phyloP scores from a whole-genome alignment of 2,888 invertebrate genomes.

The Polia nebulosa region DNA sequence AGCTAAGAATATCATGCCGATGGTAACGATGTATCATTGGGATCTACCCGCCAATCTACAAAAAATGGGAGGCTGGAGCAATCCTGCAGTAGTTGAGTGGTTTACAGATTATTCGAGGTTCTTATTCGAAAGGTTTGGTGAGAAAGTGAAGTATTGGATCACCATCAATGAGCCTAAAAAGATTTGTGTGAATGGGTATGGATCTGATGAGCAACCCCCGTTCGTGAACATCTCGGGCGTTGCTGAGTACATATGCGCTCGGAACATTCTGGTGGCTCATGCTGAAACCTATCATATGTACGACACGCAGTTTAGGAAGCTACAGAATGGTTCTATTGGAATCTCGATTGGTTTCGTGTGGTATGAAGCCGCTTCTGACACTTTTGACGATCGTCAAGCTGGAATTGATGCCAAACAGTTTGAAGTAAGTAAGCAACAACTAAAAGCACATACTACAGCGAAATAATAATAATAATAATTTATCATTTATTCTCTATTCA shows the following conservation, averaged over 20 bases:
- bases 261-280: constrained; percentile 91
- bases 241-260: constrained; percentile 90
- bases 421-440: constrained; percentile 81
- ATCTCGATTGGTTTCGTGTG: constrained; percentile 83
- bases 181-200: constrained; percentile 82
- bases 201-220: constrained; percentile 77
- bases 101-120: constrained; percentile 91
- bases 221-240: constrained; percentile 80
- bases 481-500: too few species aligned
- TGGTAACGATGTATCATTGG: constrained; percentile 92
- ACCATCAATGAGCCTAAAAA: constrained; percentile 91
- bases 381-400: constrained; percentile 86
- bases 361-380: constrained; percentile 87
- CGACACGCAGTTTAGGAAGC: constrained; percentile 71
- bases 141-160: constrained; percentile 89
- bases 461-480: too few species aligned
- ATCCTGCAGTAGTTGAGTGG: constrained; percentile 88
- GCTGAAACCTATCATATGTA: constrained; percentile 85
- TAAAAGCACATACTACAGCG: too few species aligned
- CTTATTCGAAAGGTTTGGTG: constrained; percentile 86
- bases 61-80: constrained; percentile 91
- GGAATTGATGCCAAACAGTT: constrained; percentile 89
- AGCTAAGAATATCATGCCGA: constrained; percentile 89
- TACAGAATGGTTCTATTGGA: constrained; percentile 76
- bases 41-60: constrained; percentile 91